Evolutionary conservation across 2,888 invertebrate genomes (phyloP).

Genomic region (Odontothrips loti): DNA sequence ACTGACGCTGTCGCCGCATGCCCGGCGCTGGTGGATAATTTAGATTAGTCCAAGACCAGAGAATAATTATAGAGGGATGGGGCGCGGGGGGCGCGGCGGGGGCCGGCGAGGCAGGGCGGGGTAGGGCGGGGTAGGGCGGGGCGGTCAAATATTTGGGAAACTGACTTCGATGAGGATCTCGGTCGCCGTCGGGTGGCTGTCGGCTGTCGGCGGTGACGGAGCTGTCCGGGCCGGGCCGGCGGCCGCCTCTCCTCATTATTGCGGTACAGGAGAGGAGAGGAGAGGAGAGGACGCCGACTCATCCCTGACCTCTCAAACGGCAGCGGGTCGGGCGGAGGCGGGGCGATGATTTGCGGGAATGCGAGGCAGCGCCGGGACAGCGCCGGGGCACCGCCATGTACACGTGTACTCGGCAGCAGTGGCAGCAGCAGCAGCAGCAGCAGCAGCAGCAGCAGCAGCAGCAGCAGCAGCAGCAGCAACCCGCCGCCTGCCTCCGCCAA

Average conservation of each 20-base stretch:
- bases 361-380: constrained; percentile 22
- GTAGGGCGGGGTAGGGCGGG: constrained; percentile 8
- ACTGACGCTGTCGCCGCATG: constrained; percentile 23
- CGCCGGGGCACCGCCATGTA: constrained; percentile 12
- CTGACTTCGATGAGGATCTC: background rate
- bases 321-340: background rate
- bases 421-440: too few species aligned
- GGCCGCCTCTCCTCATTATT: too few species aligned
- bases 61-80: constrained; percentile 29
- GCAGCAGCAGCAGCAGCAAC: background rate
- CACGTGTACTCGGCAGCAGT: too few species aligned
- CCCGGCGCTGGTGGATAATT: constrained; percentile 2
- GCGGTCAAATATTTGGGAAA: constrained; percentile 23
- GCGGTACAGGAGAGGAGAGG: background rate
- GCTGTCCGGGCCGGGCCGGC: too few species aligned
- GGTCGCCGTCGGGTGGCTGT: too few species aligned
- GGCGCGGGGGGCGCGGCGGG: constrained; percentile 28
- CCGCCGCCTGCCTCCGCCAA: too few species aligned
- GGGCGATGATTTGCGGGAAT: constrained; percentile 25
- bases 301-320: background rate
- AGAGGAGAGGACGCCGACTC: background rate
- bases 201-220: too few species aligned
- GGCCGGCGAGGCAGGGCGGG: background rate
- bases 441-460: too few species aligned
- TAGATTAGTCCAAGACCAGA: constrained; percentile 26